These are phyloP conservation scores for Phocoena phocoena DNA, from an alignment of 2,113 vertebrate species.

Conservation along the genomic window DNA sequence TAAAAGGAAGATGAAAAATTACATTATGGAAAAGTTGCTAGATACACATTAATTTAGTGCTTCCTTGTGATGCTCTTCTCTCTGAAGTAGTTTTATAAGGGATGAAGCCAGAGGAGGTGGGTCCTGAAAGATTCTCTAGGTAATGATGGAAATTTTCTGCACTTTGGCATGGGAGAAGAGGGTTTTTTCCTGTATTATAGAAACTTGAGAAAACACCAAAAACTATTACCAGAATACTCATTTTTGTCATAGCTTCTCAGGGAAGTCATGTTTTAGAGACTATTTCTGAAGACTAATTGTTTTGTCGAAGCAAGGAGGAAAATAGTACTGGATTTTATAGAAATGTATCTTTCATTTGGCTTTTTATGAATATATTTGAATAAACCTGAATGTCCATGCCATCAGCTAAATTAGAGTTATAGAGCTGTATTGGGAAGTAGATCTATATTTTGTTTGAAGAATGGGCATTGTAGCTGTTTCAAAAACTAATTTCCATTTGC, in stretches of 20 bases:
- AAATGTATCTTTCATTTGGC: neutral
- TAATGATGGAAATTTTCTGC: neutral
- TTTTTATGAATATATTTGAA: neutral
- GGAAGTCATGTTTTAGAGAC: conserved; percentile 15
- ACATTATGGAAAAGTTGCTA: neutral
- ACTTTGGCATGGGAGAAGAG: neutral
- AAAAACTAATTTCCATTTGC: neutral
- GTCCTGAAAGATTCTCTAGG: neutral
- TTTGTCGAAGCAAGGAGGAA: neutral
- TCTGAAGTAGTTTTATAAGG: conserved; percentile 23
- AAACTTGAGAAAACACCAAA: neutral
- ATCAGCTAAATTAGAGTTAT: neutral
- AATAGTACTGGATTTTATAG: neutral
- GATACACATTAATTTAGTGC: neutral
- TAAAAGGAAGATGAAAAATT: conserved; percentile 12
- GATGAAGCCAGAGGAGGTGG: neutral
- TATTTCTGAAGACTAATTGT: neutral
- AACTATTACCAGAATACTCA: neutral
- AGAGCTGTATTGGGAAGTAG: conserved; percentile 18
- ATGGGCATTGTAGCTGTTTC: neutral
- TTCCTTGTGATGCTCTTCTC: neutral
- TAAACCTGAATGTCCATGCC: neutral
- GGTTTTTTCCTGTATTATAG: neutral
- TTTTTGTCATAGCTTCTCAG: conserved; percentile 25
- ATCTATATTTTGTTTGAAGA: conserved; percentile 28